phyloP scores from a whole-genome alignment of 2,113 vertebrate genomes.

The Phylloscopus whistleri region DNA sequence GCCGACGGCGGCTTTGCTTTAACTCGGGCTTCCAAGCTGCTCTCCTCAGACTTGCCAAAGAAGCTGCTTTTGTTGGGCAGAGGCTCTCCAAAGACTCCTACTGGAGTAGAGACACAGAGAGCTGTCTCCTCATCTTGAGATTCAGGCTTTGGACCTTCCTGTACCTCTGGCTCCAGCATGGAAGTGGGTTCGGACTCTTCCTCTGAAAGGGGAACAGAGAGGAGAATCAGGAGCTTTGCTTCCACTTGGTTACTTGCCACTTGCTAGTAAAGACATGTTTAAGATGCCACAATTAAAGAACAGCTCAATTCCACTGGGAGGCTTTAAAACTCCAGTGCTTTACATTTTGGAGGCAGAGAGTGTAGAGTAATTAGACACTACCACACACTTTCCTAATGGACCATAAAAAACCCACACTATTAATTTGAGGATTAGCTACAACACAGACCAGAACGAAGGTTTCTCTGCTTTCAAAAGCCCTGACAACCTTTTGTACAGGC shows the following conservation, averaged over 20 bases:
- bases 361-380: constrained; percentile 36
- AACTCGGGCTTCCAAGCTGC: constrained; percentile 64
- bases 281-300: constrained; percentile 23
- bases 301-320: constrained; percentile 22
- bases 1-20: constrained; percentile 58
- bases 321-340: constrained; percentile 34
- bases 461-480: constrained; percentile 25
- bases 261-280: background rate
- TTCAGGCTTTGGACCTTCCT: constrained; percentile 64
- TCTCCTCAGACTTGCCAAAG: constrained; percentile 61
- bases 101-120: constrained; percentile 72
- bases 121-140: constrained; percentile 56
- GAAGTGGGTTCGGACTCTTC: constrained; percentile 47
- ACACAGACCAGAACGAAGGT: background rate
- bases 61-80: constrained; percentile 38
- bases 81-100: constrained; percentile 64
- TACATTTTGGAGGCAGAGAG: constrained; percentile 26
- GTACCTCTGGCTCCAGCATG: constrained; percentile 63
- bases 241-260: background rate
- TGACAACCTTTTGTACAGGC: constrained; percentile 1
- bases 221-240: background rate
- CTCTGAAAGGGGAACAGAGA: constrained; percentile 52
- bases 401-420: constrained; percentile 4
- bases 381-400: constrained; percentile 52
- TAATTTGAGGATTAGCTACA: constrained; percentile 48